Percentiles rank a stretch among this genome's conserved stretches.
These are phyloP conservation scores for Tetrapedia diversipes DNA, from an alignment of 2,888 invertebrate genomes.

Conservation along the genomic window DNA sequence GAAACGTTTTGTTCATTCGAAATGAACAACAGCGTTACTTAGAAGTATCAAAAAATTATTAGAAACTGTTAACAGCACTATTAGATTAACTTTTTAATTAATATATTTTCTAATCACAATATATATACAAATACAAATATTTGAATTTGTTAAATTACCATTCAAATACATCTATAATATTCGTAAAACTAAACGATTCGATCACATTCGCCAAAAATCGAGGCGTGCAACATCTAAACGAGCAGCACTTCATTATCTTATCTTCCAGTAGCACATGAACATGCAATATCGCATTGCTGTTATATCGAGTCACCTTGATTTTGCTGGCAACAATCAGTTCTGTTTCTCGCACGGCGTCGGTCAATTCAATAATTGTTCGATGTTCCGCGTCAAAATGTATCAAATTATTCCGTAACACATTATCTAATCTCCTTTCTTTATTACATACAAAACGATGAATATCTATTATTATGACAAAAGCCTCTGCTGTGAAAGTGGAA, in stretches of 20 bases:
- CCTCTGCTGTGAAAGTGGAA: background rate
- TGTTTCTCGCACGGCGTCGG: background rate
- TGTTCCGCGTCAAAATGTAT: background rate
- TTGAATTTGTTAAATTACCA: too few species aligned
- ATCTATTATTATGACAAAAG: background rate
- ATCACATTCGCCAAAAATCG: background rate
- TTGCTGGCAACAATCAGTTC: constrained; percentile 1
- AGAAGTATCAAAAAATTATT: background rate
- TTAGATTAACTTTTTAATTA: background rate
- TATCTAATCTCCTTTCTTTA: background rate
- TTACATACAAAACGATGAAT: background rate
- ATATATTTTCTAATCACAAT: too few species aligned
- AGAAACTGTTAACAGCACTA: background rate
- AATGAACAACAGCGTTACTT: background rate
- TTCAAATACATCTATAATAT: too few species aligned
- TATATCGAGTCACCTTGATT: constrained; percentile 29
- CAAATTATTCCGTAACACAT: background rate
- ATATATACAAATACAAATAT: too few species aligned
- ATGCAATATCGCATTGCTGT: constrained; percentile 31
- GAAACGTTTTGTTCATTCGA: too few species aligned
- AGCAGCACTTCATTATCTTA: constrained; percentile 34
- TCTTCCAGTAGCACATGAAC: constrained; percentile 15
- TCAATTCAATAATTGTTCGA: constrained; percentile 5
- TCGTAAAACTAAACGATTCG: too few species aligned
- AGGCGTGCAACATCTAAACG: background rate